These are phyloP conservation scores for Tragelaphus scriptus DNA, from an alignment of 2,113 vertebrate genomes.

Conservation along the genomic window DNA sequence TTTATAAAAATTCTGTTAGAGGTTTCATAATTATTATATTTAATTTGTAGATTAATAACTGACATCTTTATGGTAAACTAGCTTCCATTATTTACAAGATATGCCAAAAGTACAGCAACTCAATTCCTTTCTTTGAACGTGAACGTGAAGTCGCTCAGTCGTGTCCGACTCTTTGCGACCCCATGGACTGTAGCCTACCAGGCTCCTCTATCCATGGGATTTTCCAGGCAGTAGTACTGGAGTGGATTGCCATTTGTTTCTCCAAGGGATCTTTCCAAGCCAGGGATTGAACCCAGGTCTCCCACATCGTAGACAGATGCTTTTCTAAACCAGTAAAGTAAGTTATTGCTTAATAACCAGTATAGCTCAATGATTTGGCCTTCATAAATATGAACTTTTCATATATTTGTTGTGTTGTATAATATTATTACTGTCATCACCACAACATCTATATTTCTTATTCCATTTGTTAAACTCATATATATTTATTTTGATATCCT, in stretches of 20 bases:
- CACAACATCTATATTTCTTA: background rate
- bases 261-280: no score
- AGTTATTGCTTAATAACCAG: background rate
- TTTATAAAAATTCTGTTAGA: background rate
- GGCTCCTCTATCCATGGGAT: no score
- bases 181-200: no score
- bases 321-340: background rate
- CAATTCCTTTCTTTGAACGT: background rate
- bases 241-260: no score
- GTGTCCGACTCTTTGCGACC: no score
- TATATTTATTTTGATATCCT: conserved; percentile 5
- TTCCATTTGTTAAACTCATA: background rate
- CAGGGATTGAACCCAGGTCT: no score
- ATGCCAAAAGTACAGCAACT: background rate
- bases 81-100: conserved; percentile 11
- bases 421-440: background rate
- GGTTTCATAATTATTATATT: background rate
- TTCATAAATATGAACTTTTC: conserved; percentile 46
- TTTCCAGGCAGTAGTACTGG: no score
- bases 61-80: background rate
- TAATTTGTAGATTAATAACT: conserved; percentile 8
- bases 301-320: no score
- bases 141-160: no score
- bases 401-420: background rate
- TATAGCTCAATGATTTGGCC: background rate